A percentile compares a stretch with the other conserved stretches of the same genome.
phyloP scores from a whole-genome alignment of 2,888 invertebrate genomes.

The Sarcophaga variegata region DNA sequence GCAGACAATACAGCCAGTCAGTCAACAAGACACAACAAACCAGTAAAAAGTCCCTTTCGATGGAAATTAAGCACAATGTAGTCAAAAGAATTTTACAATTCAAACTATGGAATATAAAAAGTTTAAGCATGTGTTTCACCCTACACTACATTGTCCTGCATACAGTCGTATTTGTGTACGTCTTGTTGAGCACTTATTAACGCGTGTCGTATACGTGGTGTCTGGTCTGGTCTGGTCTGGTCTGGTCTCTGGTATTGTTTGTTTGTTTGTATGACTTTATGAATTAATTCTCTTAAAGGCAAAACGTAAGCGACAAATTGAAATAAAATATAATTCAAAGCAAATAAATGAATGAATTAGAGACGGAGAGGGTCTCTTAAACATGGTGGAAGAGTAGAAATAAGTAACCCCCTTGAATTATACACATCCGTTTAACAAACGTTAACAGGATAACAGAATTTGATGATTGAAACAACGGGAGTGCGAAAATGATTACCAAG shows the following conservation, averaged over 20 bases:
- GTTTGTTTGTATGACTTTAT: slow-evolving; percentile 69
- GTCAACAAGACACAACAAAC: slow-evolving; percentile 24
- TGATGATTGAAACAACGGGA: slow-evolving; percentile 41
- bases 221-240: slow-evolving; percentile 38
- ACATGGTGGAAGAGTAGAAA: slow-evolving; percentile 39
- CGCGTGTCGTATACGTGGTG: slow-evolving; percentile 37
- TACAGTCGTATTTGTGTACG: background rate
- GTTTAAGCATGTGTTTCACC: background rate
- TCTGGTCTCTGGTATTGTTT: slow-evolving; percentile 22
- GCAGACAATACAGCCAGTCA: slow-evolving; percentile 4
- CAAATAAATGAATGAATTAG: slow-evolving; percentile 46
- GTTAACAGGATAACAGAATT: slow-evolving; percentile 58
- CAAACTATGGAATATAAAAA: background rate
- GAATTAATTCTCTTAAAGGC: slow-evolving; percentile 70
- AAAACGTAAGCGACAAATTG: slow-evolving; percentile 45
- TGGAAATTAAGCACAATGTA: slow-evolving; percentile 24
- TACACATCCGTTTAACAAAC: slow-evolving; percentile 63
- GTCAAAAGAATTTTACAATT: background rate
- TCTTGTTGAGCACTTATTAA: background rate
- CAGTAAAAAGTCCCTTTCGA: slow-evolving; percentile 38
- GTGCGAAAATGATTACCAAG: background rate
- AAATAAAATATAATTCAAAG: slow-evolving; percentile 46
- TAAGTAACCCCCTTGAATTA: slow-evolving; percentile 68
- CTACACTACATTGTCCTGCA: background rate
- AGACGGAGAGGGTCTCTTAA: background rate